Conservation (phyloP, 2,888 invertebrate species). For the Agrochola litura region DNA sequence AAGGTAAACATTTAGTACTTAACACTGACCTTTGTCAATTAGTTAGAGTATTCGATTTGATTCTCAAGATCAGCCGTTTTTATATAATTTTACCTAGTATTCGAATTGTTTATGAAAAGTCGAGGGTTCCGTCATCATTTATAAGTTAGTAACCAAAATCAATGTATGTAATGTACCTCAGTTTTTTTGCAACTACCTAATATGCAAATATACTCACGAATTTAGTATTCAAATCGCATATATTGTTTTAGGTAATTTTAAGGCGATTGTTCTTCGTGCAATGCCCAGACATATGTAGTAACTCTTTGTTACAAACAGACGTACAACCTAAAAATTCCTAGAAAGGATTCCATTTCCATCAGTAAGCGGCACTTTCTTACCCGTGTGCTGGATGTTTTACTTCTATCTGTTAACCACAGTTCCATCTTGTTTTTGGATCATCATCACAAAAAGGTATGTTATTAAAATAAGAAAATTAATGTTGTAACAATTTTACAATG, state of each 20-base stretch:
- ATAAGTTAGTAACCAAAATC: neutral
- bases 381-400: neutral
- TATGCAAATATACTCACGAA: slow-evolving; percentile 36
- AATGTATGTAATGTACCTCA: neutral
- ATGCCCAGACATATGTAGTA: slow-evolving; percentile 15
- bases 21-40: slow-evolving; percentile 83
- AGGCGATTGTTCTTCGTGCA: slow-evolving; percentile 8
- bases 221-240: slow-evolving; percentile 48
- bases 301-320: slow-evolving; percentile 23
- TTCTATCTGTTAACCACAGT: neutral
- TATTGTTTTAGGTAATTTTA: slow-evolving; percentile 15
- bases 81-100: slow-evolving; percentile 21
- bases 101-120: slow-evolving; percentile 3
- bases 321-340: neutral
- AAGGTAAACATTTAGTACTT: slow-evolving; percentile 81
- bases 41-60: slow-evolving; percentile 75
- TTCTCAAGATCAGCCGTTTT: slow-evolving; percentile 68
- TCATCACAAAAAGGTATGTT: slow-evolving; percentile 25
- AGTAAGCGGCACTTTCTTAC: neutral
- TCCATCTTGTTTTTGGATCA: neutral
- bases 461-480: neutral
- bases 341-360: neutral
- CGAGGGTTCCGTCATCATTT: slow-evolving; percentile 3
- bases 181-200: slow-evolving; percentile 4
- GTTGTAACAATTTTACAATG: neutral